These are phyloP conservation scores for Dorcus hopei DNA, from an alignment of 2,888 invertebrate species.

Conservation along the genomic window DNA sequence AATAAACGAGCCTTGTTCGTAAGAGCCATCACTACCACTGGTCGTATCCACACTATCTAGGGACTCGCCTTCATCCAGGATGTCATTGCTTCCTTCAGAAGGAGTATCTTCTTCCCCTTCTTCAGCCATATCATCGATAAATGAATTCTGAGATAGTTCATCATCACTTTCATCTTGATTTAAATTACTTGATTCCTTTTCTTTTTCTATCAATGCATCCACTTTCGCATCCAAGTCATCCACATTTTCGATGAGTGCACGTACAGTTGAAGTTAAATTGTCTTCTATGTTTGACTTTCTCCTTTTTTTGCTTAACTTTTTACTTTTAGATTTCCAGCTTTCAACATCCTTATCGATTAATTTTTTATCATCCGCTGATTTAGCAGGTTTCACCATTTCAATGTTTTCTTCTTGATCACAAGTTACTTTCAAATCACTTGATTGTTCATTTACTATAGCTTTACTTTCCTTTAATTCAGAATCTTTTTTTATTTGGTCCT, in stretches of 20 bases:
- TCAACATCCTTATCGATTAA: constrained; percentile 8
- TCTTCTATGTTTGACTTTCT: neutral
- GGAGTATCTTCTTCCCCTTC: constrained; percentile 47
- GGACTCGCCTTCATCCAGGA: constrained; percentile 44
- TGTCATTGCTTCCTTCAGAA: constrained; percentile 44
- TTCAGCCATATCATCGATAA: constrained; percentile 39
- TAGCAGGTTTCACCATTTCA: neutral
- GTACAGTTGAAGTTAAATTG: too few relatives aligned
- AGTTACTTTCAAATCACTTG: neutral
- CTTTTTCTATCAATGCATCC: neutral
- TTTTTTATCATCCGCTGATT: constrained; percentile 2
- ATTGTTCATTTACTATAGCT: neutral
- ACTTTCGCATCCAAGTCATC: neutral
- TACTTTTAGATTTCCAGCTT: too few relatives aligned
- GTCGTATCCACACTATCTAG: constrained; percentile 35
- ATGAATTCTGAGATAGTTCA: constrained; percentile 19
- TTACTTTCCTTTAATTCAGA: neutral
- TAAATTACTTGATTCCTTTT: constrained; percentile 8
- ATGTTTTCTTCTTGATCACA: neutral
- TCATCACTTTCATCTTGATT: constrained; percentile 18
- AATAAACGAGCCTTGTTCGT: constrained; percentile 39
- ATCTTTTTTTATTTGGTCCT: neutral
- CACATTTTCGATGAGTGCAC: too few relatives aligned
- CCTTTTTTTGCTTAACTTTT: neutral
- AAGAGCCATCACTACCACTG: constrained; percentile 31